A percentile compares a stretch with the other conserved stretches of the same genome.
These are phyloP conservation scores for Pelobates cultripes DNA, from an alignment of 2,797 vertebrate species.

Conservation along the genomic window DNA sequence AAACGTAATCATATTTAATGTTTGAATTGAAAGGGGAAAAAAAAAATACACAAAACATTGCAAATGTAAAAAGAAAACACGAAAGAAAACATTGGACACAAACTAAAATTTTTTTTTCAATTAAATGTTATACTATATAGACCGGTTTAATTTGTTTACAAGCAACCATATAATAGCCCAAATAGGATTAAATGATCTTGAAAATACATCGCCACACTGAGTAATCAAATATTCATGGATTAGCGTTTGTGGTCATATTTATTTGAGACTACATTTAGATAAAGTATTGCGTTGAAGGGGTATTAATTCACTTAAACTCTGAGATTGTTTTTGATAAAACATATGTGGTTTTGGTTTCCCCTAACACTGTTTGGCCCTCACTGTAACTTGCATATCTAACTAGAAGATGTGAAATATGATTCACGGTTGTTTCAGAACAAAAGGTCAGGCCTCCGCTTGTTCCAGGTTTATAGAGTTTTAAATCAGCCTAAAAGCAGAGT, in stretches of 20 bases:
- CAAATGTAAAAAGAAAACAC: background rate
- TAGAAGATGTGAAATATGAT: constrained; percentile 23
- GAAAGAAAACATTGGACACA: background rate
- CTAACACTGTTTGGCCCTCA: background rate
- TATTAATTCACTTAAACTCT: constrained; percentile 36
- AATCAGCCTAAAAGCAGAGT: constrained; percentile 41
- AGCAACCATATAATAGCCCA: background rate
- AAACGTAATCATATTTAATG: constrained; percentile 14
- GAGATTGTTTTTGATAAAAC: constrained; percentile 18
- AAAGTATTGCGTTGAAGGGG: constrained; percentile 11
- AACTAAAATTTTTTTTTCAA: background rate
- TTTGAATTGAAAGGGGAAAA: background rate
- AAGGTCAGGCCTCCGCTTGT: constrained; percentile 26
- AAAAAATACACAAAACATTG: background rate
- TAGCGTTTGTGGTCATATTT: background rate
- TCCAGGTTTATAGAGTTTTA: constrained; percentile 43
- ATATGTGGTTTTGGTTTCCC: background rate
- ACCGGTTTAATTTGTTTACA: background rate
- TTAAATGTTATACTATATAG: constrained; percentile 3
- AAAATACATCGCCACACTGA: background rate
- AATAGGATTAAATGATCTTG: constrained; percentile 4
- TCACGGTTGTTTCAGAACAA: constrained; percentile 3
- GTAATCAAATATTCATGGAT: constrained; percentile 7
- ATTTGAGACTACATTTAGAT: background rate
- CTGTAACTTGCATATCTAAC: background rate